Evolutionary conservation across 2,888 invertebrate species (phyloP).

Genomic region (Tuta absoluta): DNA sequence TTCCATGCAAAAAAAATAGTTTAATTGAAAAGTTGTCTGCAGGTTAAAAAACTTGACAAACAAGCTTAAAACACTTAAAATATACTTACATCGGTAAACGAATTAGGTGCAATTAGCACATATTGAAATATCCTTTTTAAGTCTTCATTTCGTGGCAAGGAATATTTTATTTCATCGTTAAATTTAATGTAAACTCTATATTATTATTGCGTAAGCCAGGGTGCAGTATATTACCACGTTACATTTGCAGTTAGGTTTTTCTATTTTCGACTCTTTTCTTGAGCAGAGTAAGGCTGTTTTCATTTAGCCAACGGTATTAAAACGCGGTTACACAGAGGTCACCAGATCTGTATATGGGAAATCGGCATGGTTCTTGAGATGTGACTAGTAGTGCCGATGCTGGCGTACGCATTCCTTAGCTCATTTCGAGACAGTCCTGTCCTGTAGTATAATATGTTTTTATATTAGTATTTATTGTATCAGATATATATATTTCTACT

Average conservation of each 20-base stretch:
- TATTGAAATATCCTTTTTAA: conserved; percentile 20
- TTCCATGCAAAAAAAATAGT: too few relatives aligned
- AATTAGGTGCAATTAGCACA: conserved; percentile 21
- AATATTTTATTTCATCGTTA: conserved; percentile 24
- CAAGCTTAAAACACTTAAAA: conserved; percentile 9
- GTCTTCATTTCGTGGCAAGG: conserved; percentile 12
- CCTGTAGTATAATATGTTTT: too few relatives aligned
- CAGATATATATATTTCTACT: too few relatives aligned
- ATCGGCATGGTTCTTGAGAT: conserved; percentile 10
- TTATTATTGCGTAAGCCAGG: conserved; percentile 25
- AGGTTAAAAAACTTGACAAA: too few relatives aligned
- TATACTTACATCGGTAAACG: conserved; percentile 14
- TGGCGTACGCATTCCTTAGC: too few relatives aligned
- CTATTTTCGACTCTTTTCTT: not conserved
- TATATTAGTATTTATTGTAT: too few relatives aligned
- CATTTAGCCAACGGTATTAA: not conserved
- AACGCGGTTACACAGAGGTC: conserved; percentile 2
- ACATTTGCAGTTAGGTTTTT: not conserved
- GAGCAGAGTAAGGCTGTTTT: not conserved
- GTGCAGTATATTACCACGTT: conserved; percentile 10
- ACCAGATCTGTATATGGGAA: conserved; percentile 15
- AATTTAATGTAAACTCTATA: conserved; percentile 18
- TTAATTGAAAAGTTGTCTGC: too few relatives aligned
- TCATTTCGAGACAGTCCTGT: too few relatives aligned
- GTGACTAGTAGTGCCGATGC: not conserved